Evolutionary conservation across 2,888 invertebrate species (phyloP), one percentile per base, ranked within the genome.

Genomic region (Eulithis prunata): DNA sequence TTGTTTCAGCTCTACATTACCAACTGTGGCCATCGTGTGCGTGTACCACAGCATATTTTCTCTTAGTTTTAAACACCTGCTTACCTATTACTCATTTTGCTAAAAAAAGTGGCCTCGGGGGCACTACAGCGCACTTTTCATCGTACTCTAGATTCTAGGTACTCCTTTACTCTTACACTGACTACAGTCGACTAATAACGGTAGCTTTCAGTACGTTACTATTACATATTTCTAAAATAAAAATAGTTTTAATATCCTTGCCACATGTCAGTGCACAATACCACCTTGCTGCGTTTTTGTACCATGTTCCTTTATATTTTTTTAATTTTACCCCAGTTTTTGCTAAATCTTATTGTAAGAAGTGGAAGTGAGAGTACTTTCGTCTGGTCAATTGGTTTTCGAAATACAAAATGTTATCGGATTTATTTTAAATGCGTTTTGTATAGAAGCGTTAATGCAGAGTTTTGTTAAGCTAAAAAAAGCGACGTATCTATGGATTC

Each of bases 351-450:
- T 71, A 78, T 85, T 83, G 71, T 69, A 21, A 47, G 47, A 21
- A 4, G 46, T 46, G 54, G 71, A 75, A 77, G 82, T 82, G 81
- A 79, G 81, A 84, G 81, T 81, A 84, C 83, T 86, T 82, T 84
- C 81, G 76, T 86, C 77, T 78, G 83, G 82, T 82, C 86, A 80
- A 86, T 87, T 85, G 83, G 69, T 75, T 78, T 74, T 80, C 75
- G 73, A 75, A 78, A 78, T 77, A 71, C 63, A 70, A 62, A 41
- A 69, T 69, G 75, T 78, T 79, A 73, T 70, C 74, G 64, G 69
- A 69, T 71, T 64, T 69, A 77, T 76, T 72, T 63, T 61, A 74
- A 74, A 60, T 66, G 56, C 55, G 64, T 55, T 64, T 73, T 75
- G 65, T 55, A 64, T 52, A 66, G 66, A 64, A 57, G 64, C 53